These are phyloP conservation scores for Cryptotis parvus DNA, from an alignment of 2,113 vertebrate genomes.

Conservation along the genomic window DNA sequence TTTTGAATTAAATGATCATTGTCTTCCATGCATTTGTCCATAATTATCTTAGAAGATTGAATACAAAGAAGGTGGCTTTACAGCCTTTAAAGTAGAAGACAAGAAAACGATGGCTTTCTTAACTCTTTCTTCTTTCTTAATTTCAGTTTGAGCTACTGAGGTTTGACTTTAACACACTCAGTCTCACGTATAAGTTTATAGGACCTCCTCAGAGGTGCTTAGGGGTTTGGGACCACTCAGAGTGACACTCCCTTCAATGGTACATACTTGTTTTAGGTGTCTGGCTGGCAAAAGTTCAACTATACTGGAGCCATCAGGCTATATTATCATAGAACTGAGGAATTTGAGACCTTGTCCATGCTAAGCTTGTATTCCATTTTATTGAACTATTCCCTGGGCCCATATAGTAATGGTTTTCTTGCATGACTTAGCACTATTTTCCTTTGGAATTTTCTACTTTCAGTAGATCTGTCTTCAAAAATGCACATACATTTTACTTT, in stretches of 20 bases:
- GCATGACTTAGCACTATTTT: background rate
- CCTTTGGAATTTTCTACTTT: background rate
- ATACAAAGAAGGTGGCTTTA: background rate
- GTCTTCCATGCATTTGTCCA: background rate
- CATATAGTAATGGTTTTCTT: background rate
- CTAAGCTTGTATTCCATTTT: no score
- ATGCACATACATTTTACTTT: background rate
- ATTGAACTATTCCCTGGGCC: background rate
- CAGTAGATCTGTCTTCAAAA: background rate
- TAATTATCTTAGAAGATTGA: conserved; percentile 6
- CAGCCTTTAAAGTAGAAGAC: background rate
- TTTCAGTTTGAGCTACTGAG: background rate
- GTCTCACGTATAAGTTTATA: background rate
- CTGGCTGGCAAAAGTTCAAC: no score
- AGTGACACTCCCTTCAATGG: no score
- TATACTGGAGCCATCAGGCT: no score
- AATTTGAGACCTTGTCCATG: no score
- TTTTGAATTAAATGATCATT: conserved; percentile 26
- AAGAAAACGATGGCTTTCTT: background rate
- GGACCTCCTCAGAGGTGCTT: no score
- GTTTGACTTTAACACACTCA: background rate
- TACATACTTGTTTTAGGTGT: no score
- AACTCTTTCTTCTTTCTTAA: background rate
- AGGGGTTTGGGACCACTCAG: no score
- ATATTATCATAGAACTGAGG: no score